These are phyloP conservation scores for Nyleta sp. DNA, from an alignment of 2,888 invertebrate species.

Conservation along the genomic window DNA sequence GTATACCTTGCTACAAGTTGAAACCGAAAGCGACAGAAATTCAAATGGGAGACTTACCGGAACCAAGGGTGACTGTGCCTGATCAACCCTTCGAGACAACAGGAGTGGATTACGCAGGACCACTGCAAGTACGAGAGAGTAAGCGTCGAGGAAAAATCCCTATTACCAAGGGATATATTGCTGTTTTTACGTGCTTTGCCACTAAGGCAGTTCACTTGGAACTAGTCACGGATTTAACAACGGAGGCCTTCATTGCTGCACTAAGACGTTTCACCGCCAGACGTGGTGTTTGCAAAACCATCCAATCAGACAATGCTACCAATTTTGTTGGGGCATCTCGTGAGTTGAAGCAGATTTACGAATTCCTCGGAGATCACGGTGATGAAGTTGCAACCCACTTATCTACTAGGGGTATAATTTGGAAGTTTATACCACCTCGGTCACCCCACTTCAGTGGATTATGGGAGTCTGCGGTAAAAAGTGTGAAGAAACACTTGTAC, in stretches of 20 bases:
- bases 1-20: too few species aligned
- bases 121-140: slow-evolving; percentile 47
- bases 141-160: slow-evolving; percentile 26
- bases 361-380: neutral
- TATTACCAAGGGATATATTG: slow-evolving; percentile 62
- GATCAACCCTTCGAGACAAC: slow-evolving; percentile 25
- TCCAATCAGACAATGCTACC: slow-evolving; percentile 72
- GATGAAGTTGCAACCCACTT: neutral
- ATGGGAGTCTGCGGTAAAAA: slow-evolving; percentile 11
- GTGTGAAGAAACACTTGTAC: slow-evolving; percentile 3
- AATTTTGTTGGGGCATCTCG: slow-evolving; percentile 74
- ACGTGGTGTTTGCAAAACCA: slow-evolving; percentile 67
- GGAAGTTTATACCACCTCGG: too few species aligned
- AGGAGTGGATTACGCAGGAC: slow-evolving; percentile 50
- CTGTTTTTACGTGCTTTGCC: slow-evolving; percentile 65
- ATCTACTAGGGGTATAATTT: neutral
- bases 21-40: neutral
- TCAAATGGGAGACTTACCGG: neutral
- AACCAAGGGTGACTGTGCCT: neutral
- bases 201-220: slow-evolving; percentile 54
- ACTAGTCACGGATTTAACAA: slow-evolving; percentile 64
- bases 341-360: slow-evolving; percentile 61
- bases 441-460: slow-evolving; percentile 15
- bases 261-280: neutral
- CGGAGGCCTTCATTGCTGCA: neutral